Evolutionary conservation across 2,888 invertebrate species (phyloP), one percentile per base, ranked within the genome.

Genomic region (Eristalis pertinax): DNA sequence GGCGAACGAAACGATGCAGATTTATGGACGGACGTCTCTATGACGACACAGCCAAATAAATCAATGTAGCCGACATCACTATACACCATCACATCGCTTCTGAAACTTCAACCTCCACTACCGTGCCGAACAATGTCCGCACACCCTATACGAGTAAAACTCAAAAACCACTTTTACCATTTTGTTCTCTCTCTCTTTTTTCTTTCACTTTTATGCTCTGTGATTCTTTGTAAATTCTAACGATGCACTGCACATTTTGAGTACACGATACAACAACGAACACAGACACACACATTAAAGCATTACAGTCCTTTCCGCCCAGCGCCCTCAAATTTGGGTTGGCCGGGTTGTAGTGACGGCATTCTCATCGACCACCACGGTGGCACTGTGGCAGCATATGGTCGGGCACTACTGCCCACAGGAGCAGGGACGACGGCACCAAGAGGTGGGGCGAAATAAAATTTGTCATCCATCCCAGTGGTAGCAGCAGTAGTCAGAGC

Each of bases 371-470:
- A 85, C 85, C 76, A 73, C 77, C 78, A 22, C 62, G 41, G 32
- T 5, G 43, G 69, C 81, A 72, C 69, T 32, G 32, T 5, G 43
- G 69, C 81, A 72, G 69, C 82, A 85, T 82, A 82, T 67, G 85
- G 84, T 69, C 82, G 64, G 69, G 73, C 50, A 82, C 81, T 65
- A 82, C 77, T 76, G 67, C 58, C 43, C 43, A 29, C 72, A 43
- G 19, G n/a, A 15, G 4, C 60, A n/a, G n/a, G n/a, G 24, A 7
- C 68, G 19, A 13, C 60, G 24, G 24, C 68, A 32, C 26, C 22
- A 29, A 56, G 72, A 76, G 56, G 41, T 35, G 13, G n/a, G 68
- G 19, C 50, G 50, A 50, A 50, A 84, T 70, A 76, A 73, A 72
- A 81, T 72, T 67, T 22, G 35, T 22, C 64, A 41, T 3, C 60